These are phyloP conservation scores for Barypeithes pellucidus DNA, from an alignment of 2,888 invertebrate genomes.

Conservation along the genomic window DNA sequence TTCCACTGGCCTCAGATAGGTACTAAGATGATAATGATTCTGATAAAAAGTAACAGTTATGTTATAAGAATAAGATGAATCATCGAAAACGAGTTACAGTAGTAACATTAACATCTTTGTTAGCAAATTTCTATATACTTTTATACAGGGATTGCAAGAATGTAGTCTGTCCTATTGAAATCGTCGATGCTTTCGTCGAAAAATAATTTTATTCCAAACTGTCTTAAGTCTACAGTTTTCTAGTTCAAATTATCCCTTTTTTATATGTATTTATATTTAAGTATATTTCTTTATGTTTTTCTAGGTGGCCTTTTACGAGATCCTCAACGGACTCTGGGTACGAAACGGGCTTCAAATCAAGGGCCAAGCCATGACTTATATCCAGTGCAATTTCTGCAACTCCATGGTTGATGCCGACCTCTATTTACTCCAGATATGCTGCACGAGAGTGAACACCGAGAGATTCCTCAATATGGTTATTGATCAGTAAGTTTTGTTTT, in stretches of 20 bases:
- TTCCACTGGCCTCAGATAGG: too few relatives aligned
- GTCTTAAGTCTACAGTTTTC: too few relatives aligned
- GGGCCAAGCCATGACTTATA: conserved; percentile 99
- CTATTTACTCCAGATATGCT: conserved; percentile 94
- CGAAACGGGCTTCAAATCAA: conserved; percentile 97
- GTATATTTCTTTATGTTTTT: conserved; percentile 66
- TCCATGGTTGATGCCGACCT: conserved; percentile 98
- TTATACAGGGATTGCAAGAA: too few relatives aligned
- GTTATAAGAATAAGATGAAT: not conserved
- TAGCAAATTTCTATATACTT: too few relatives aligned
- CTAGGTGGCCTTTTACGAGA: conserved; percentile 96
- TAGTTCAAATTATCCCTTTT: too few relatives aligned
- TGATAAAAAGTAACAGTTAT: not conserved
- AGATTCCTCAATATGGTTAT: conserved; percentile 90
- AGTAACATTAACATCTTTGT: not conserved
- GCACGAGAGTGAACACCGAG: conserved; percentile 89
- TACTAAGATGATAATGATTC: too few relatives aligned
- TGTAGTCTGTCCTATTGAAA: too few relatives aligned
- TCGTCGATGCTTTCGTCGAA: too few relatives aligned
- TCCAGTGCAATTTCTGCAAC: conserved; percentile 98
- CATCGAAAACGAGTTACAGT: not conserved
- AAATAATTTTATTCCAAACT: too few relatives aligned
- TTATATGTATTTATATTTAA: too few relatives aligned
- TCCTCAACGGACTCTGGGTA: conserved; percentile 95
- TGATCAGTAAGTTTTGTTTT: conserved; percentile 79